Evolutionary conservation across 92 coral and sea anemone genomes (phyloP).

Genomic region (Blastomussa wellsi): DNA sequence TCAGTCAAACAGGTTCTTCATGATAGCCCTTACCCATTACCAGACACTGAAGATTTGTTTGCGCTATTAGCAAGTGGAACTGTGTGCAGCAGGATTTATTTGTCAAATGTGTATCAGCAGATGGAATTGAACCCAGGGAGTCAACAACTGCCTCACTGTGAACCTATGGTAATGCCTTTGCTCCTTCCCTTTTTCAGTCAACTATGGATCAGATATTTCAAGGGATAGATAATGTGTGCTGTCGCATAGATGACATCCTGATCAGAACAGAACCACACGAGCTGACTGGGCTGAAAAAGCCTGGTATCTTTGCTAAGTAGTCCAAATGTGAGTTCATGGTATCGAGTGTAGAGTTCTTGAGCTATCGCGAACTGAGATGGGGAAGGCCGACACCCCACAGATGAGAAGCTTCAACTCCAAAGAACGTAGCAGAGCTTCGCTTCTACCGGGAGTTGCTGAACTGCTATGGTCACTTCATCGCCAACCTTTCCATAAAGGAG

Average conservation of each 20-base stretch:
- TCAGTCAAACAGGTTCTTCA: constrained; percentile 43
- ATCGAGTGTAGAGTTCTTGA: constrained; percentile 48
- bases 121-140: constrained; percentile 43
- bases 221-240: not conserved
- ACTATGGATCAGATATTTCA: not conserved
- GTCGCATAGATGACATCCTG: constrained; percentile 46
- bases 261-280: constrained; percentile 50
- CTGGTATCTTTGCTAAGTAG: constrained; percentile 40
- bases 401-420: constrained; percentile 51
- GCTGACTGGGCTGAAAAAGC: constrained; percentile 45
- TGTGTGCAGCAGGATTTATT: constrained; percentile 58
- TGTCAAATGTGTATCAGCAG: constrained; percentile 60
- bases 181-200: constrained; percentile 50
- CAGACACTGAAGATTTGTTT: constrained; percentile 57
- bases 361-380: constrained; percentile 36
- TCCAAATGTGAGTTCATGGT: constrained; percentile 55
- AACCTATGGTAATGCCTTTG: constrained; percentile 36
- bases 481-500: constrained; percentile 52
- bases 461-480: constrained; percentile 53
- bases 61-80: constrained; percentile 62
- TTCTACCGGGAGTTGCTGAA: constrained; percentile 53
- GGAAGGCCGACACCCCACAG: constrained; percentile 48
- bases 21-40: constrained; percentile 46
- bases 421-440: constrained; percentile 52
- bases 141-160: not conserved